Base-by-base conservation (phyloP, 1,140 invertebrate species). In the Scaptomyza hsui region DNA sequence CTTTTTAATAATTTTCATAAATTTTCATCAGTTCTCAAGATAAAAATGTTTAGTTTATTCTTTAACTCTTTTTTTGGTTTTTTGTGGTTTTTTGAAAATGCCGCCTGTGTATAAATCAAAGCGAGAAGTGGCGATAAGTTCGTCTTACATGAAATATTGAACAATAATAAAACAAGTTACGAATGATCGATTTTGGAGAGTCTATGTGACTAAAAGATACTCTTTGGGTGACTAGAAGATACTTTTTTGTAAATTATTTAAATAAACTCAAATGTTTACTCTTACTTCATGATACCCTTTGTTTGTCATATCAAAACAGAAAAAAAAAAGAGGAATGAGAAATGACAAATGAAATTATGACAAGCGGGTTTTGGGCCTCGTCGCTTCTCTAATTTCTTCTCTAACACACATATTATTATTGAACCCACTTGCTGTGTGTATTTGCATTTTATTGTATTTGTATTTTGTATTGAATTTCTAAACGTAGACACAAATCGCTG, bases 1-100 rank as follows among this genome's bases (percentile, higher is more conserved):
- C 78, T 86, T 88, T 29, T 56, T 88, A 88, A 88, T 88, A 88
- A 88, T 88, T 88, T 88, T 88, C 82, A 89, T 86, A 88, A 88
- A 88, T 88, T 82, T 88, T 49, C 55, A 32, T 67, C 42, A 56
- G 67, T 37, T 37, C 32, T 37, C 32, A 37, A 37, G 32, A 37
- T 37, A 64, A 56, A 63, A 69, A 60, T 16, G 56, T 44, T 35
- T 37, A 37, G 32, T 37, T 48, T 48, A 9, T 48, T 13, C 4
- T 57, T 45, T 78, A 78, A 77, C 52, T 67, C 24, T 39, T 29
- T 21, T 59, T 29, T 32, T 41, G 24, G 35, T 42, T 52, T 53
- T 24, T 19, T 59, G 53, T 63, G 26, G 45, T 55, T 56, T 79
- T 74, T 63, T 52, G 47, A 75, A 74, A 78, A 79, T 73, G 81